A percentile compares a stretch with the other conserved stretches of the same genome.
phyloP scores from a whole-genome alignment of 35 echinoderm and acorn worm species.

The Apostichopus californicus region DNA sequence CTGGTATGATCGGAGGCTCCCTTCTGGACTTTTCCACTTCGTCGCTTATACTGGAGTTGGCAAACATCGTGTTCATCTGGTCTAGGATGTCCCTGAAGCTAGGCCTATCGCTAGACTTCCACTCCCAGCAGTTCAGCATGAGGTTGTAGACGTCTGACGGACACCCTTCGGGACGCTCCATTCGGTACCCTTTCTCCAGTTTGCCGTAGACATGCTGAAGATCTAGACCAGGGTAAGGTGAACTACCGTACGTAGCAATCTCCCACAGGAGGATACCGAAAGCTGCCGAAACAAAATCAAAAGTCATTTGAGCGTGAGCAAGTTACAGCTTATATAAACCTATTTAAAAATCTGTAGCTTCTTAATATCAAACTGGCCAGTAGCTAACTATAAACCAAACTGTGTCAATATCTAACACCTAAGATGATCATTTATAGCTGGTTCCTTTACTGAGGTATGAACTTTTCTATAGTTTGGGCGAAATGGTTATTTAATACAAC shows the following conservation, averaged over 20 bases:
- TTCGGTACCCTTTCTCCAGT: constrained; percentile 86
- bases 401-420: no score
- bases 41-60: constrained; percentile 85
- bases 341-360: no score
- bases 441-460: no score
- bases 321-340: no score
- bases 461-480: no score
- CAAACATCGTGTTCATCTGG: constrained; percentile 97
- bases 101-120: constrained; percentile 65
- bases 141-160: constrained; percentile 88
- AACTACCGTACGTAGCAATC: constrained; percentile 96
- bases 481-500: no score
- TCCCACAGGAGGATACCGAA: constrained; percentile 99
- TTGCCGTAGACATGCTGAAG: constrained; percentile 96
- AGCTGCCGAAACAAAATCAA: constrained; percentile 41
- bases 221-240: constrained; percentile 94
- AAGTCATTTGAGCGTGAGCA: neutral
- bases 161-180: constrained; percentile 97
- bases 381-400: no score
- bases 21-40: constrained; percentile 86
- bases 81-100: constrained; percentile 75
- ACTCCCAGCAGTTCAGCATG: constrained; percentile 92
- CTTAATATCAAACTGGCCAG: no score
- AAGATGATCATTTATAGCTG: no score
- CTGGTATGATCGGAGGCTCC: constrained; percentile 72